These are phyloP conservation scores for Tetrax tetrax DNA, from an alignment of 2,113 vertebrate species.

Conservation along the genomic window DNA sequence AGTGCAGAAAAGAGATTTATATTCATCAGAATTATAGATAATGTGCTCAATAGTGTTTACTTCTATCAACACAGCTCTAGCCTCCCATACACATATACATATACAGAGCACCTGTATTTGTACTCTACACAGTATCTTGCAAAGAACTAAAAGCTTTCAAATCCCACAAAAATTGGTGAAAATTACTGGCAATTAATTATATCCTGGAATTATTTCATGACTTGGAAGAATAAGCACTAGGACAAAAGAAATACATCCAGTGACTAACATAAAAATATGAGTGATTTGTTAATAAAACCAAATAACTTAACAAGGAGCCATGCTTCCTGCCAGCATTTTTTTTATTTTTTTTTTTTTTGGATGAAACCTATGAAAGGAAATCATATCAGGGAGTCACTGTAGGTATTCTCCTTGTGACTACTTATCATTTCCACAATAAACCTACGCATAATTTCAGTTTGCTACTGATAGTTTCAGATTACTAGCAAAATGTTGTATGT, in stretches of 20 bases:
- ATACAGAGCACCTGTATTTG: background rate
- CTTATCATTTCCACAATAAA: background rate
- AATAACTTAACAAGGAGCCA: background rate
- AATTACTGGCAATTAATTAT: slow-evolving; percentile 8
- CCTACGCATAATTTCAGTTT: background rate
- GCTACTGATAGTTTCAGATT: background rate
- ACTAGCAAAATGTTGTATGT: background rate
- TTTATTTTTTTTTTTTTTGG: background rate
- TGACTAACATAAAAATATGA: background rate
- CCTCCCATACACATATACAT: background rate
- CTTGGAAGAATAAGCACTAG: background rate
- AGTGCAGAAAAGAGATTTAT: background rate
- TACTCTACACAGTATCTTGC: background rate
- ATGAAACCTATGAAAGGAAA: background rate
- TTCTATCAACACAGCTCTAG: background rate
- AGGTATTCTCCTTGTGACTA: background rate
- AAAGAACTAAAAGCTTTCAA: background rate
- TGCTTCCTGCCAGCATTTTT: background rate
- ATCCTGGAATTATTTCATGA: background rate
- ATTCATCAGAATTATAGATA: background rate
- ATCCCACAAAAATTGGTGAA: background rate
- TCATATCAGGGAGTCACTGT: background rate
- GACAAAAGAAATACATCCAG: background rate
- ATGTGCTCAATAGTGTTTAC: background rate
- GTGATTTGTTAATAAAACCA: background rate